Conservation (phyloP, 1,140 invertebrate genomes). For the Odontomachus brunneus region DNA sequence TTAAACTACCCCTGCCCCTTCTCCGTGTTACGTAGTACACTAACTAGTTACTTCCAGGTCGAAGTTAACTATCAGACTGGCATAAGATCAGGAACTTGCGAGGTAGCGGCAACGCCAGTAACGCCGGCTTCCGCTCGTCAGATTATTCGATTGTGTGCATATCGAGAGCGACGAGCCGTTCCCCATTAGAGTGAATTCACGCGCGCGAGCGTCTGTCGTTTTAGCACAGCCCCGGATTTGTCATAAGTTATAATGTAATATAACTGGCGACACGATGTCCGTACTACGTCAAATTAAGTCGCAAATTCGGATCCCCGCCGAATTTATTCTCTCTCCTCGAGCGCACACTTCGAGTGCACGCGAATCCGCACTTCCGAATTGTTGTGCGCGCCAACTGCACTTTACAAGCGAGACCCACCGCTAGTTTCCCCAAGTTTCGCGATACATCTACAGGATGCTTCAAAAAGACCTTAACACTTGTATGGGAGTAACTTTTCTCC, state of each 20-base stretch:
- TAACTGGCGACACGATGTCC: slow-evolving; percentile 13
- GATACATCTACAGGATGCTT: too few species aligned
- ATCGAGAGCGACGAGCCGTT: slow-evolving; percentile 54
- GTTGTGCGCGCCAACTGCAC: slow-evolving; percentile 45
- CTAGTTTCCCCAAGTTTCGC: slow-evolving; percentile 39
- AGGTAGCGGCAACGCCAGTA: slow-evolving; percentile 21
- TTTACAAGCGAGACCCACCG: slow-evolving; percentile 36
- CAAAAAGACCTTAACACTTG: too few species aligned
- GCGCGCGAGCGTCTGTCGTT: slow-evolving; percentile 17
- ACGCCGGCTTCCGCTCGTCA: slow-evolving; percentile 50
- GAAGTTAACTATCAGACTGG: slow-evolving; percentile 56
- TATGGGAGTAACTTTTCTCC: too few species aligned
- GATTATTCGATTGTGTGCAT: slow-evolving; percentile 56
- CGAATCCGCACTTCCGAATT: slow-evolving; percentile 44
- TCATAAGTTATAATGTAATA: slow-evolving; percentile 38
- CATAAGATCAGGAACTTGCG: slow-evolving; percentile 50
- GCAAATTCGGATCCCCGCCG: slow-evolving; percentile 27
- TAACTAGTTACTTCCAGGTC: slow-evolving; percentile 61
- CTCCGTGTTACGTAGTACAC: slow-evolving; percentile 29
- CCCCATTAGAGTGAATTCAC: slow-evolving; percentile 52
- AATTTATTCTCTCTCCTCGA: slow-evolving; percentile 27
- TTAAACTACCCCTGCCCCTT: slow-evolving; percentile 15
- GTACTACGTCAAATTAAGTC: slow-evolving; percentile 51
- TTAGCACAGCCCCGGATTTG: slow-evolving; percentile 13
- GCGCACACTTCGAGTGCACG: slow-evolving; percentile 8